Base-by-base conservation (phyloP, 1,140 invertebrate genomes). In the Drosophila burlai region DNA sequence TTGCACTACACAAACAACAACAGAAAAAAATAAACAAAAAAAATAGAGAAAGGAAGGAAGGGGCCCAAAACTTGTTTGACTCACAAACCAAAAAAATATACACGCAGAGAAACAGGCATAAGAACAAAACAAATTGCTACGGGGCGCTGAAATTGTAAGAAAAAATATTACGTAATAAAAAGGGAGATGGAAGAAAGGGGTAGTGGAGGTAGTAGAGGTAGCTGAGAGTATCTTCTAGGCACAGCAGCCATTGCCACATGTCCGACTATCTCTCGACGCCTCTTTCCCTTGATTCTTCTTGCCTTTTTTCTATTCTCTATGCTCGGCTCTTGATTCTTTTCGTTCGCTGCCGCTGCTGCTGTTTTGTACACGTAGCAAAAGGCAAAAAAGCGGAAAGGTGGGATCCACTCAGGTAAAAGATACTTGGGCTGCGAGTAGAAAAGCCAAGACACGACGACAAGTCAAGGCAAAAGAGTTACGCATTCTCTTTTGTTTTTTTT, bases 391-490 rank as follows among this genome's bases (percentile, higher is more conserved):
- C 61, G 49, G 31, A 42, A 47, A 29, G 36, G 62, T 49, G 63
- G 26, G 34, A 49, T 57, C 52, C 68, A 59, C 66, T 73, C 69
- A 73, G 69, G 64, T 47, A 50, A 71, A 73, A 80, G 69, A 80
- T 63, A 65, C 60, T 60, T 42, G 36, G 45, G 47, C 38, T 54
- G 52, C 34, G 52, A 54, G 31, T 68, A 54, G 26, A 59, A 79
- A 65, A 73, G 40, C 66, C 59, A 42, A 43, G 40, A 75, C 54
- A 79, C 61, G 74, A 79, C 67, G 74, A 85, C 83, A 80, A 87
- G 83, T 86, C 84, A 87, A 87, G 85, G 81, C 81, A 83, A 87
- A 80, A 76, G 68, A 89, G 80, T 80, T 87, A 83, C 84, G 76
- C 84, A 81, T 79, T 76, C 65, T 81, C 54, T 55, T 24, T 55